Percentiles rank a stretch among this genome's conserved stretches.
phyloP scores from a whole-genome alignment of 1,140 invertebrate species.

The Papilio dardanus region DNA sequence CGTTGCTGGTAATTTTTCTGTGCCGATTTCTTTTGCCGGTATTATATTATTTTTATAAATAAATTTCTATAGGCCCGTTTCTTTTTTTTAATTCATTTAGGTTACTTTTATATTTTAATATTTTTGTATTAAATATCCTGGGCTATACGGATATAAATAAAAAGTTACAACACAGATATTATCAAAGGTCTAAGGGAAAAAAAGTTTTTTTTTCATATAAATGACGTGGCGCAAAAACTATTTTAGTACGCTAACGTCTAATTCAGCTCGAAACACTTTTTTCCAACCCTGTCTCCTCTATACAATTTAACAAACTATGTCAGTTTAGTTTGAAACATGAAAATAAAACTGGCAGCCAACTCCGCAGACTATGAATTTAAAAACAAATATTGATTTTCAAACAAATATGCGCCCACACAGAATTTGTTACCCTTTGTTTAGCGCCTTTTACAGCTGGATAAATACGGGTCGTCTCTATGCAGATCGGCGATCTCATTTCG shows the following conservation, averaged over 20 bases:
- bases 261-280: neutral
- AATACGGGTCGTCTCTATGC: conserved; percentile 32
- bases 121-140: neutral
- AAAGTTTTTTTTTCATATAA: too few species aligned
- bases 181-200: neutral
- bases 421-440: conserved; percentile 26
- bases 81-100: neutral
- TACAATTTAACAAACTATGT: neutral
- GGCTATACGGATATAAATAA: neutral
- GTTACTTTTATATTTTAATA: neutral
- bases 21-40: conserved; percentile 29
- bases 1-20: conserved; percentile 33
- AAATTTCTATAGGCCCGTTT: neutral
- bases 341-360: conserved; percentile 8
- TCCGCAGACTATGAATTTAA: neutral
- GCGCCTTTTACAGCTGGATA: conserved; percentile 23
- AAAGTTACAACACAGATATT: neutral
- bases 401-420: neutral
- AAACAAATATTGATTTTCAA: conserved; percentile 23
- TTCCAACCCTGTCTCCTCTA: neutral
- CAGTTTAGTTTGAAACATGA: conserved; percentile 10
- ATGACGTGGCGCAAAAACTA: too few species aligned
- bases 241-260: neutral
- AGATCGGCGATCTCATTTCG: conserved; percentile 30
- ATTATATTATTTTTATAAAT: conserved; percentile 26